Conservation (phyloP, 2,797 vertebrate species). For the Tokudaia tokunoshimensis region DNA sequence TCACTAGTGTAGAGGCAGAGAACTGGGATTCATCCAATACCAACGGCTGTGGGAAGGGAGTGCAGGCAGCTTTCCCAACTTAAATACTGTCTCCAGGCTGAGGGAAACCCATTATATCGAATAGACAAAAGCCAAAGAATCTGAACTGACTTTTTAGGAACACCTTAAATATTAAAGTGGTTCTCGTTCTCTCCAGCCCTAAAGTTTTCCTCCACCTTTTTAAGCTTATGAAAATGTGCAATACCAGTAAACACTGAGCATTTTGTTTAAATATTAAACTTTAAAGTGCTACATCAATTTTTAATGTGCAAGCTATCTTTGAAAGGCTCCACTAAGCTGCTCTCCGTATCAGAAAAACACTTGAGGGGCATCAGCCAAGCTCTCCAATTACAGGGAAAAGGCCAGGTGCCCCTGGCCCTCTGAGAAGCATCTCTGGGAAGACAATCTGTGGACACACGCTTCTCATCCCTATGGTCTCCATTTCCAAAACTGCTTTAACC, state of each 20-base stretch:
- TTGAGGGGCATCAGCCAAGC: conserved; percentile 74
- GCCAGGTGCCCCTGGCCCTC: conserved; percentile 55
- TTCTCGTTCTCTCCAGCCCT: conserved; percentile 42
- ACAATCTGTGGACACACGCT: conserved; percentile 38
- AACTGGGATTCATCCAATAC: conserved; percentile 25
- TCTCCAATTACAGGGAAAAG: conserved; percentile 67
- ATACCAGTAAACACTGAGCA: conserved; percentile 77
- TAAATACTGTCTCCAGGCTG: conserved; percentile 23
- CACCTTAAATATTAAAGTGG: conserved; percentile 57
- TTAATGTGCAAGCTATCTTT: conserved; percentile 84
- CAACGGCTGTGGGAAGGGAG: conserved; percentile 11
- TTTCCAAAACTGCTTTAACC: conserved; percentile 72
- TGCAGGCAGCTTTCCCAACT: neutral
- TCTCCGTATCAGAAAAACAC: conserved; percentile 70
- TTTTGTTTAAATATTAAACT: conserved; percentile 87
- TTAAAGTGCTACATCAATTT: conserved; percentile 85
- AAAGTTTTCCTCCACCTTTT: neutral
- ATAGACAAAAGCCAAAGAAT: conserved; percentile 38
- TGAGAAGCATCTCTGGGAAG: conserved; percentile 66
- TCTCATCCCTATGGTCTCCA: neutral
- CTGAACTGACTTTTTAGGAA: conserved; percentile 72
- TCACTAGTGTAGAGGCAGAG: neutral
- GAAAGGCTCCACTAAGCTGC: conserved; percentile 77
- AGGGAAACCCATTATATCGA: conserved; percentile 31
- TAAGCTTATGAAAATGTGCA: conserved; percentile 42